Conservation (phyloP, 1,140 invertebrate genomes). For the Pentalonia nigronervosa region DNA sequence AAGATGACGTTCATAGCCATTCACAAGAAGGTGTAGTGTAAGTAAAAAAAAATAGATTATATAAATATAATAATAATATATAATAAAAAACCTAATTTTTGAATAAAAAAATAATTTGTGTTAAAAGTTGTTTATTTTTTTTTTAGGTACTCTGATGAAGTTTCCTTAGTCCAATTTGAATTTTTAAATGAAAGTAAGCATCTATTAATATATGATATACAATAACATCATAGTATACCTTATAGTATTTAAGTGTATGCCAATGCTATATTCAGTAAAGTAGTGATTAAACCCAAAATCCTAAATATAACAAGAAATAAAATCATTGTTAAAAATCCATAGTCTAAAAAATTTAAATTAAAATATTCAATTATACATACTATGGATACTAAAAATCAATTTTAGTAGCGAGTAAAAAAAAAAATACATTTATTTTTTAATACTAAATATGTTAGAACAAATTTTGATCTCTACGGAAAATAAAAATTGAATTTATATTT, state of each 20-base stretch:
- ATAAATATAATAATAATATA: too few species aligned
- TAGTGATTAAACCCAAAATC: not conserved
- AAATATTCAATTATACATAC: too few species aligned
- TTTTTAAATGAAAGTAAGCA: conserved; percentile 70
- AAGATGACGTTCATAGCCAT: conserved; percentile 34
- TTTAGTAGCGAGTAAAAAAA: not conserved
- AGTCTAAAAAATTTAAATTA: too few species aligned
- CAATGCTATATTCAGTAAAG: not conserved
- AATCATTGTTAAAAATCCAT: too few species aligned
- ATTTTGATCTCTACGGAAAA: too few species aligned
- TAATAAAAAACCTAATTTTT: not conserved
- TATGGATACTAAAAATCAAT: too few species aligned
- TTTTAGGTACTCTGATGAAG: conserved; percentile 71
- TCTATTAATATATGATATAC: conserved; percentile 11
- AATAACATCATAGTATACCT: too few species aligned
- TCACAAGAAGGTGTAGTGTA: conserved; percentile 44
- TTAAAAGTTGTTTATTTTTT: conserved; percentile 32
- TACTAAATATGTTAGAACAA: too few species aligned
- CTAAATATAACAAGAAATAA: too few species aligned
- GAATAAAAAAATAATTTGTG: not conserved
- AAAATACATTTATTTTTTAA: not conserved
- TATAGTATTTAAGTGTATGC: not conserved
- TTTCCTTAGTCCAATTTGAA: conserved; percentile 69
- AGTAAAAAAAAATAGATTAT: not conserved
- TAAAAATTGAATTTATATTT: too few species aligned